A percentile compares a stretch with the other conserved stretches of the same genome.
Evolutionary conservation across 2,113 vertebrate genomes (phyloP).

Genomic region (Carlito syrichta): DNA sequence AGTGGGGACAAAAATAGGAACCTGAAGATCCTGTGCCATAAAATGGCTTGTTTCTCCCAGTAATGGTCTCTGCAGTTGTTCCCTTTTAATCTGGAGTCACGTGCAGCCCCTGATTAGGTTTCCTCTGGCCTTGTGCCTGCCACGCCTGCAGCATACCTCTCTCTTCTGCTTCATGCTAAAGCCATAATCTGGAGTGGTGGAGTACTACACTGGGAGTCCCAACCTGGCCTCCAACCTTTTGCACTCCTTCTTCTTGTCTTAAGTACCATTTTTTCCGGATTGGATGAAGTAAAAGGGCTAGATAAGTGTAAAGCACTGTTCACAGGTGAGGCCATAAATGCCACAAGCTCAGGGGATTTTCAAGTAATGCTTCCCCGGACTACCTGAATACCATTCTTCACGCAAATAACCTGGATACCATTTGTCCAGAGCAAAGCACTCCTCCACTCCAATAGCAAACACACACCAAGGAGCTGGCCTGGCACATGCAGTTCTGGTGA

Average conservation of each 20-base stretch:
- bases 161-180: not conserved
- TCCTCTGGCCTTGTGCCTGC: conserved; percentile 9
- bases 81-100: conserved; percentile 50
- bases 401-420: not conserved
- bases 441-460: not conserved
- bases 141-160: conserved; percentile 35
- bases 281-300: not conserved
- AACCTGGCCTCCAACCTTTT: not conserved
- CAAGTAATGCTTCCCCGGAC: not conserved
- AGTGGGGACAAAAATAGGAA: not conserved
- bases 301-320: not conserved
- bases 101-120: conserved; percentile 37
- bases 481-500: not conserved
- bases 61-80: conserved; percentile 50
- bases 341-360: not conserved
- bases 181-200: not conserved
- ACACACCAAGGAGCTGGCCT: not conserved
- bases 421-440: not conserved
- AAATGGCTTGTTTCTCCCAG: conserved; percentile 11
- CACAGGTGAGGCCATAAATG: not conserved
- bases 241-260: not conserved
- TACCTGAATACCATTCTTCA: not conserved
- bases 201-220: not conserved
- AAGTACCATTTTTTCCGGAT: not conserved
- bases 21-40: not conserved